Evolutionary conservation across 2,888 invertebrate genomes (phyloP).

Genomic region (Drosophila anomelani): DNA sequence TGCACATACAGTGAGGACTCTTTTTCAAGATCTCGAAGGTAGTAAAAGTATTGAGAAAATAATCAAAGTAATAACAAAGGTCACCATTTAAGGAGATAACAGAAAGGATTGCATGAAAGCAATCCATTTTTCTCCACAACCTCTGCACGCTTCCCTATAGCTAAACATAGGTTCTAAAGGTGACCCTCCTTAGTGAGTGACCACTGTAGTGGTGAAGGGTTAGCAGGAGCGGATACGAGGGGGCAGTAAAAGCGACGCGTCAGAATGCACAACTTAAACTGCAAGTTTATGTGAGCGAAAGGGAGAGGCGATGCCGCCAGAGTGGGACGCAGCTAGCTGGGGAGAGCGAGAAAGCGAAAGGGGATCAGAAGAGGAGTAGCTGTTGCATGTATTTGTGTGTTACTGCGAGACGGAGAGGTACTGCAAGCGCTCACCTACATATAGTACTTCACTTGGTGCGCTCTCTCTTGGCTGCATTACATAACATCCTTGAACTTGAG

Average conservation of each 20-base stretch:
- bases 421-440: constrained; percentile 43
- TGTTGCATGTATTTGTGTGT: constrained; percentile 27
- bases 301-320: neutral
- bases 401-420: constrained; percentile 31
- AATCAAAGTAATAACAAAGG: neutral
- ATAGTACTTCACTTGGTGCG: constrained; percentile 5
- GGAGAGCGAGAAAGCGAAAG: constrained; percentile 52
- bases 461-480: constrained; percentile 50
- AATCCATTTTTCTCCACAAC: too few species aligned
- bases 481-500: constrained; percentile 85
- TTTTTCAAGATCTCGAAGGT: neutral
- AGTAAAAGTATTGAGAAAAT: neutral
- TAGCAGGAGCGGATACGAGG: neutral
- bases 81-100: too few species aligned
- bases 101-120: too few species aligned
- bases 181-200: neutral
- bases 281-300: constrained; percentile 31
- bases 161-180: neutral
- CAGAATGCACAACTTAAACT: constrained; percentile 72
- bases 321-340: constrained; percentile 17
- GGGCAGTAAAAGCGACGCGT: constrained; percentile 72
- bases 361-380: constrained; percentile 24
- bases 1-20: constrained; percentile 38
- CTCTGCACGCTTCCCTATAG: too few species aligned
- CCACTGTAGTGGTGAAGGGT: constrained; percentile 6